Percentiles rank a stretch among this genome's conserved stretches.
These are phyloP conservation scores for Hycleus phaleratus DNA, from an alignment of 1,140 invertebrate genomes.

Conservation along the genomic window DNA sequence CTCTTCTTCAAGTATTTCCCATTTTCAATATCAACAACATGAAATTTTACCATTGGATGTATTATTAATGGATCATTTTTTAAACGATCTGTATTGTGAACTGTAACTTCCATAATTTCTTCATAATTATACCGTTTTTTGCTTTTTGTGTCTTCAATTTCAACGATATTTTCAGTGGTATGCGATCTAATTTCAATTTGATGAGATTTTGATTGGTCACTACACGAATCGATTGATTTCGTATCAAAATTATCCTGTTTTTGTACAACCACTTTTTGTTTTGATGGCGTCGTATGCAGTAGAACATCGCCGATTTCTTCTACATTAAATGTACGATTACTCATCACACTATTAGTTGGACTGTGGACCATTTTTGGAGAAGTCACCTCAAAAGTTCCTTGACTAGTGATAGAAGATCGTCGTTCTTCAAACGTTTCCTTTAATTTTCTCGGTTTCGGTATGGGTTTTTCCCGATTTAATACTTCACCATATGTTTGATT, in stretches of 20 bases:
- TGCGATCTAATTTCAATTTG: background rate
- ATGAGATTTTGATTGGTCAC: background rate
- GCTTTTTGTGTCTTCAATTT: background rate
- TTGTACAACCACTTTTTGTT: conserved; percentile 2
- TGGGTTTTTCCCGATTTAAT: conserved; percentile 7
- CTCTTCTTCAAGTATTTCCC: conserved; percentile 27
- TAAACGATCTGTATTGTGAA: conserved; percentile 27
- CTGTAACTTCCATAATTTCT: conserved; percentile 22
- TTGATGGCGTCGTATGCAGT: conserved; percentile 3
- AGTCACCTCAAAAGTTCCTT: conserved; percentile 16
- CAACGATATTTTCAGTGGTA: background rate
- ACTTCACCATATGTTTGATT: background rate
- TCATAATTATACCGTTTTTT: conserved; percentile 9
- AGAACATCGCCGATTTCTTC: conserved; percentile 12
- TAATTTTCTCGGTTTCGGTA: conserved; percentile 23
- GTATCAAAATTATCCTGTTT: background rate
- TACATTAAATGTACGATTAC: conserved; percentile 7
- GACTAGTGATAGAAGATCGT: background rate
- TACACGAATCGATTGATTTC: too few relatives aligned
- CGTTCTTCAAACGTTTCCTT: background rate
- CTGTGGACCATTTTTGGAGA: conserved; percentile 11
- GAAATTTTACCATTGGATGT: conserved; percentile 32
- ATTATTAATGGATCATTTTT: conserved; percentile 24
- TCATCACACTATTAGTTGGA: background rate
- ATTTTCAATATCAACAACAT: conserved; percentile 28